Percentiles rank a stretch among this genome's conserved stretches.
phyloP scores from a whole-genome alignment of 1,140 invertebrate species.

The Drosophila seguyi region DNA sequence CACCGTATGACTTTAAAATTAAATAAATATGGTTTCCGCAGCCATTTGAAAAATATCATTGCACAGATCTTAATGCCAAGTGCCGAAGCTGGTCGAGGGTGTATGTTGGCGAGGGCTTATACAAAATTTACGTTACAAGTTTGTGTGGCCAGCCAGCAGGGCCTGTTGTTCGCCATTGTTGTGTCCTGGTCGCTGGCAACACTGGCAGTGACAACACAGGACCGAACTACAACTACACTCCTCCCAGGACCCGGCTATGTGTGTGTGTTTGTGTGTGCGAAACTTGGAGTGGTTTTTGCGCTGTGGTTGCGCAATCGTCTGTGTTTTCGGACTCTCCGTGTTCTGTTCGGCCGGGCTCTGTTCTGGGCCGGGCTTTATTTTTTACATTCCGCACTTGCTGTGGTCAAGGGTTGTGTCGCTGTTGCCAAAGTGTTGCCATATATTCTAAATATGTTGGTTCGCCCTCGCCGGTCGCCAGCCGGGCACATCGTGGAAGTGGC shows the following conservation, averaged over 20 bases:
- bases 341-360: constrained; percentile 13
- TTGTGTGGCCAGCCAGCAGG: constrained; percentile 39
- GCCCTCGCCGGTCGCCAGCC: constrained; percentile 30
- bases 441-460: constrained; percentile 81
- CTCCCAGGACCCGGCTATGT: constrained; percentile 13
- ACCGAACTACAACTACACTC: constrained; percentile 46
- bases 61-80: constrained; percentile 65
- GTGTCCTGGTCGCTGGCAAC: constrained; percentile 60
- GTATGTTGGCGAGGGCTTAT: constrained; percentile 61
- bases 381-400: constrained; percentile 58
- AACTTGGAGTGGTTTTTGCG: constrained; percentile 79
- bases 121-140: constrained; percentile 64
- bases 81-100: constrained; percentile 50
- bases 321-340: constrained; percentile 48
- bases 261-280: constrained; percentile 39
- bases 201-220: constrained; percentile 71
- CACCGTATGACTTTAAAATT: constrained; percentile 3
- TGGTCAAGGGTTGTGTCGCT: constrained; percentile 77
- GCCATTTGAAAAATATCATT: constrained; percentile 43
- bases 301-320: constrained; percentile 80
- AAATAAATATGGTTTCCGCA: not conserved
- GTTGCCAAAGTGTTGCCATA: constrained; percentile 82
- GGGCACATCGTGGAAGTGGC: constrained; percentile 40
- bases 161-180: constrained; percentile 30
- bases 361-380: constrained; percentile 39